Evolutionary conservation across 2,797 vertebrate genomes (phyloP).

Genomic region (Parambassis ranga): DNA sequence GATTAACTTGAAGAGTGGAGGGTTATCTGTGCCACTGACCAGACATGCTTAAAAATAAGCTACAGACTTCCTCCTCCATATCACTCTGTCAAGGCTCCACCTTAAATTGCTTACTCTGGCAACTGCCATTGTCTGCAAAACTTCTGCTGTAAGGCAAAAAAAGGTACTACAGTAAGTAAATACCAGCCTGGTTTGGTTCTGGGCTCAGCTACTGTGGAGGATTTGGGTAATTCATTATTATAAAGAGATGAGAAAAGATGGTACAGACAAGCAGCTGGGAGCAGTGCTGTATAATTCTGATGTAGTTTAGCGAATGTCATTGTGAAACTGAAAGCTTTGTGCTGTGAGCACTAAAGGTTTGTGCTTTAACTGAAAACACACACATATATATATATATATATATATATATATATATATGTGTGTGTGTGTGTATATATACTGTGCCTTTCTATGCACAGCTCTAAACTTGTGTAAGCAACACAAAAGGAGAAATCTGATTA

Average conservation of each 20-base stretch:
- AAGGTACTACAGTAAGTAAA: conserved; percentile 30
- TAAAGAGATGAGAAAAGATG: conserved; percentile 45
- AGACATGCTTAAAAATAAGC: conserved; percentile 34
- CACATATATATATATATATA: too few species aligned
- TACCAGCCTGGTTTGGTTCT: conserved; percentile 60
- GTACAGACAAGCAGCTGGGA: conserved; percentile 42
- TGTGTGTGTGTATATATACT: too few species aligned
- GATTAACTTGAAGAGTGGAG: conserved; percentile 63
- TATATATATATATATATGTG: too few species aligned
- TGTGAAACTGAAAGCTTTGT: conserved; percentile 14
- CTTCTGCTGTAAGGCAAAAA: conserved; percentile 25
- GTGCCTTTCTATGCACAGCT: not conserved
- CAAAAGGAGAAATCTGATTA: conserved; percentile 42
- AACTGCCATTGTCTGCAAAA: conserved; percentile 46
- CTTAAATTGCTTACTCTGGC: conserved; percentile 23
- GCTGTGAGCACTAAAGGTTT: not conserved
- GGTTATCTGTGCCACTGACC: conserved; percentile 44
- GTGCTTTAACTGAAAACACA: conserved; percentile 39
- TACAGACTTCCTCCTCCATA: conserved; percentile 63
- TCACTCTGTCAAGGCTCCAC: conserved; percentile 42
- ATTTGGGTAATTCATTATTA: conserved; percentile 58
- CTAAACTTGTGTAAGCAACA: not conserved
- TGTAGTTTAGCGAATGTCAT: conserved; percentile 17
- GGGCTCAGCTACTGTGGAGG: conserved; percentile 44
- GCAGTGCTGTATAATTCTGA: conserved; percentile 37